These are phyloP conservation scores for Subacronicta megacephala DNA, from an alignment of 2,888 invertebrate genomes.

Conservation along the genomic window DNA sequence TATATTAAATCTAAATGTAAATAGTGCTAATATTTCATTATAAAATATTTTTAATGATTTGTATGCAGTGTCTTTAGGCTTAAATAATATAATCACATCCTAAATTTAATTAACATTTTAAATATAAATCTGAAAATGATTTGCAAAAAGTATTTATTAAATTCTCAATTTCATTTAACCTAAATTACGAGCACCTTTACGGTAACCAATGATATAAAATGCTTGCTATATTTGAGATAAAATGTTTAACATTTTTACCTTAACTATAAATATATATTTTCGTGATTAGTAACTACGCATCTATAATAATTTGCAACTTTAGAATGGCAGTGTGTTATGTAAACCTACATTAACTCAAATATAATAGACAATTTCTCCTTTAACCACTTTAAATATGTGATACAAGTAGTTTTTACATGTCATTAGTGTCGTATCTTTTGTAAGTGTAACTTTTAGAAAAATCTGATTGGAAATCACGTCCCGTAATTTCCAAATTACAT, in stretches of 20 bases:
- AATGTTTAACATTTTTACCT: conserved; percentile 49
- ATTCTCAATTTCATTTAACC: conserved; percentile 14
- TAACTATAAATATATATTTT: conserved; percentile 19
- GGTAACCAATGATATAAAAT: conserved; percentile 45
- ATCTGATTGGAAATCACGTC: conserved; percentile 9
- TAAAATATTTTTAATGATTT: conserved; percentile 7
- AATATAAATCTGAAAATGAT: conserved; percentile 10
- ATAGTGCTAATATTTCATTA: conserved; percentile 35
- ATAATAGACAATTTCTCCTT: conserved; percentile 25
- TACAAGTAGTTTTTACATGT: conserved; percentile 26
- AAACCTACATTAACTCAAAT: conserved; percentile 52
- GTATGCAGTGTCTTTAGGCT: conserved; percentile 28
- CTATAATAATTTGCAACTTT: conserved; percentile 62
- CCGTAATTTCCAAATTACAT: conserved; percentile 11
- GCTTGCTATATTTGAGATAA: conserved; percentile 21
- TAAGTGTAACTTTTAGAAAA: conserved; percentile 18
- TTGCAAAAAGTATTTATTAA: conserved; percentile 12
- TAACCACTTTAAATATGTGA: conserved; percentile 31
- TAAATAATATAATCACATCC: conserved; percentile 12
- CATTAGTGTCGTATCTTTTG: conserved; percentile 25
- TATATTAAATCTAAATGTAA: conserved; percentile 33
- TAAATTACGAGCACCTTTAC: conserved; percentile 52
- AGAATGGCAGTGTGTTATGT: conserved; percentile 74
- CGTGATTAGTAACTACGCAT: conserved; percentile 55
- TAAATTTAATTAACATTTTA: conserved; percentile 5